Conservation (phyloP, 2,888 invertebrate species). For the Eilema griseolum region DNA sequence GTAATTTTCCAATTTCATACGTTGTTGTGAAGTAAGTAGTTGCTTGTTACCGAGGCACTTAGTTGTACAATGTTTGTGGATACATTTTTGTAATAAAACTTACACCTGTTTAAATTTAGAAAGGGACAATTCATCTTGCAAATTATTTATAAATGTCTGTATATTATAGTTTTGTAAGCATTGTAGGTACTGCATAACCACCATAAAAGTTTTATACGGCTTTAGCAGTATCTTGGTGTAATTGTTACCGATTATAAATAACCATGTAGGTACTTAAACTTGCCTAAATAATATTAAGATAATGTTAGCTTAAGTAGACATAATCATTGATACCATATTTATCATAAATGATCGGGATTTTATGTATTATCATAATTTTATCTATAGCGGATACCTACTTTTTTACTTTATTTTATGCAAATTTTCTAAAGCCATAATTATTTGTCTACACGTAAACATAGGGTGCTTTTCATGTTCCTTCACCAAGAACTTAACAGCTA, state of each 20-base stretch:
- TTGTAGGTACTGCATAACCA: not conserved
- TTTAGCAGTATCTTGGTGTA: not conserved
- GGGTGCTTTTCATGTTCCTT: not conserved
- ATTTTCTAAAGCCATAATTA: constrained; percentile 9
- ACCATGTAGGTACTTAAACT: constrained; percentile 9
- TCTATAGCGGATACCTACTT: constrained; percentile 11
- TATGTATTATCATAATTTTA: constrained; percentile 29
- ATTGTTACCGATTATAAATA: not conserved
- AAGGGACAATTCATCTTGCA: not conserved
- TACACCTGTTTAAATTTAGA: not conserved
- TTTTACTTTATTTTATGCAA: constrained; percentile 10
- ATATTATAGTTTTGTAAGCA: not conserved
- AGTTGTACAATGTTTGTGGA: constrained; percentile 11
- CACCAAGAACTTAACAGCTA: not conserved
- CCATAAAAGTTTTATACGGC: not conserved
- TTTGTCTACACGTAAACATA: constrained; percentile 5
- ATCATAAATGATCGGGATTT: constrained; percentile 42
- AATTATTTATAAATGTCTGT: not conserved
- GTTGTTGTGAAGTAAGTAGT: constrained; percentile 15
- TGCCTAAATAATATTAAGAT: constrained; percentile 9
- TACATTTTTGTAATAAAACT: not conserved
- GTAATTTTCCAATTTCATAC: constrained; percentile 20
- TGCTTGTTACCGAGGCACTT: constrained; percentile 7
- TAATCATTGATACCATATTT: constrained; percentile 31
- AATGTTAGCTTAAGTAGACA: constrained; percentile 25